Evolutionary conservation across 1,140 invertebrate genomes (phyloP).

Genomic region (Drosophila bocki): DNA sequence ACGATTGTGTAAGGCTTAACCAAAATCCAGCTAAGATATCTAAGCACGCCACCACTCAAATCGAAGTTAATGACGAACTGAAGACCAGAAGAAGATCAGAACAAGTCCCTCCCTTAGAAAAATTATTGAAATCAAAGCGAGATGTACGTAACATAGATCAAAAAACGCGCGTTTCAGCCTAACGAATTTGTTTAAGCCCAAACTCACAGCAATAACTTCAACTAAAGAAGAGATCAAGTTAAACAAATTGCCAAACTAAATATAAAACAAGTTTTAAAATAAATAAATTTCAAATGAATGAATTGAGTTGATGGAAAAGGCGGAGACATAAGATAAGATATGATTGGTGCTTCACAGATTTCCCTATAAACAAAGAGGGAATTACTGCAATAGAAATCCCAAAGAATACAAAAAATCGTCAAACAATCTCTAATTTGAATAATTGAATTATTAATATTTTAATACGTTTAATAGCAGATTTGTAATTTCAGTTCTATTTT

Average conservation of each 20-base stretch:
- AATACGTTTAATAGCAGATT: not conserved
- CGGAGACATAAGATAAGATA: slow-evolving; percentile 41
- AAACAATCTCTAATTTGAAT: not conserved
- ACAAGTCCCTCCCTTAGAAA: slow-evolving; percentile 71
- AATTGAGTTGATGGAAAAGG: slow-evolving; percentile 7
- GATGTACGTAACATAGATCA: slow-evolving; percentile 49
- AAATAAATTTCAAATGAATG: slow-evolving; percentile 18
- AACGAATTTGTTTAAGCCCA: slow-evolving; percentile 75
- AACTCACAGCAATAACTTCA: slow-evolving; percentile 59
- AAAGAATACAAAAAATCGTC: slow-evolving; percentile 7
- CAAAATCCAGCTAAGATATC: slow-evolving; percentile 49
- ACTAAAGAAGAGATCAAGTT: slow-evolving; percentile 28
- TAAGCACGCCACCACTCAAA: slow-evolving; percentile 57
- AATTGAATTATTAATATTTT: not conserved
- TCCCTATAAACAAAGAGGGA: slow-evolving; percentile 34
- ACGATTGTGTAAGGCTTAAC: slow-evolving; percentile 42
- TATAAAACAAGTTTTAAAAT: slow-evolving; percentile 45
- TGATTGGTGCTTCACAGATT: slow-evolving; percentile 68
- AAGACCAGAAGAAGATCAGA: slow-evolving; percentile 36
- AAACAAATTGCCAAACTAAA: slow-evolving; percentile 70
- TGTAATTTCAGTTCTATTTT: not conserved
- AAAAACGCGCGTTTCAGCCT: slow-evolving; percentile 73
- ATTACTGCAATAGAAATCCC: slow-evolving; percentile 20
- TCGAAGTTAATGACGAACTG: slow-evolving; percentile 39
- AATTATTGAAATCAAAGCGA: slow-evolving; percentile 34